Evolutionary conservation across 2,797 vertebrate genomes (phyloP), one percentile per base, ranked within the genome.

Genomic region (Malurus splendens): DNA sequence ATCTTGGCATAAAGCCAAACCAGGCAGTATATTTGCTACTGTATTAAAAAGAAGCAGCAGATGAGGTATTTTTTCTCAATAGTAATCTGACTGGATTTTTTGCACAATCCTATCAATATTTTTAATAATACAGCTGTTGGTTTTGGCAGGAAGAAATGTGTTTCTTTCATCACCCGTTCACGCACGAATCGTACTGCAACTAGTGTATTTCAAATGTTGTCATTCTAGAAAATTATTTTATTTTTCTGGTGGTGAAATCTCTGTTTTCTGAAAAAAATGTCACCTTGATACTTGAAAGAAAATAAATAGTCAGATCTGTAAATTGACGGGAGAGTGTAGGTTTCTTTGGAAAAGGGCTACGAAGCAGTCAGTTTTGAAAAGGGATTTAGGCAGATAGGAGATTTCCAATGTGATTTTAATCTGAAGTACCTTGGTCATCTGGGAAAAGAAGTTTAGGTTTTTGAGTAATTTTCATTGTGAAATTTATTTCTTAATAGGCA

Each of bases 11-110:
- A 71, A 56, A 68, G 93, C 91, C 93, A 95, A 92, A 64, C 80
- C 90, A 94, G 95, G 93, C 95, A 94, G 93, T 93, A 94, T 94
- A 95, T 93, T 95, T 94, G 89, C 90, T 89, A 93, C 90, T 94
- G 92, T 95, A 95, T 94, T 93, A 93, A 95, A 94, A 86, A 87
- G 85, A 93, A 84, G 81, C 50, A 54, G 95, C 84, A 94, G 86
- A 95, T 93, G 93, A 95, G 91, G 86, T 94, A 80, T 73, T 93
- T 92, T 89, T 89, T 90, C 95, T 92, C 88, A 93, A 78, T 33
- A 66, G 76, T 89, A 78, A 94, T 91, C 90, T 90, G 84, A 74
- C 94, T 90, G 90, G 79, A 89, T 94, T 92, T 95, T 94, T 93
- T 89, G 52, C 73, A 87, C 85, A 84, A 73, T 87, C 66, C 70